Evolutionary conservation across 2,113 vertebrate species (phyloP), one percentile per base, ranked within the genome.

Genomic region (Phocoena sinus): DNA sequence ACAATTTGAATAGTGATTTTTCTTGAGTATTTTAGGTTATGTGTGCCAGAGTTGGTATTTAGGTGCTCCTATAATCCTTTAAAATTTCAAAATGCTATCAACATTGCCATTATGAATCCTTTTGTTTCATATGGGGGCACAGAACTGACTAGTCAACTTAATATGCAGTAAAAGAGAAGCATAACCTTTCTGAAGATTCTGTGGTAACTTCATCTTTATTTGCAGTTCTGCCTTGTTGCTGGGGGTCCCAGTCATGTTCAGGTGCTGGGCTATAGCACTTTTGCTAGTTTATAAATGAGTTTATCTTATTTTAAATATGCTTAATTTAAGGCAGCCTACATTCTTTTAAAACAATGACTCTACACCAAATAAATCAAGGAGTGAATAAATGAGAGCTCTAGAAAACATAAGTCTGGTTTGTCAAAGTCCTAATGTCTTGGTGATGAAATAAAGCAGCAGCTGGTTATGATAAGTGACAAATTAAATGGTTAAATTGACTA

Each of bases 261-360:
- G n/a, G 50, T 84, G 65, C 33, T 76, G 47, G 38, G 28, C 47
- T n/a, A 41, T 0, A 28, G 4, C 14, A 15, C 21, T 88, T 92
- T n/a, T 71, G 25, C 56, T 44, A 20, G 14, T 17, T 80, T 92
- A 38, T 92, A 89, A 84, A 70, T 63, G 47, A 90, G 50, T 44
- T 97, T 68, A 44, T 71, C 74, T 93, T 84, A 67, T 83, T 98
- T 98, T 97, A 97, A 97, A 98, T 98, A 97, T 96, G 92, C 98
- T 98, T 98, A 98, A 98, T 98, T 96, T 98, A 97, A 97, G 97
- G 98, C 94, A 98, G 96, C 86, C 98, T 98, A 97, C 97, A 98
- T 98, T 98, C 96, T 97, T 98, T 98, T 98, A 97, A 97, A 98
- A 98, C 95, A 98, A 96, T 96, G 96, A 95, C 97, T 98, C 97